Conservation (phyloP, 1,140 invertebrate genomes). For the Achroia grisella region DNA sequence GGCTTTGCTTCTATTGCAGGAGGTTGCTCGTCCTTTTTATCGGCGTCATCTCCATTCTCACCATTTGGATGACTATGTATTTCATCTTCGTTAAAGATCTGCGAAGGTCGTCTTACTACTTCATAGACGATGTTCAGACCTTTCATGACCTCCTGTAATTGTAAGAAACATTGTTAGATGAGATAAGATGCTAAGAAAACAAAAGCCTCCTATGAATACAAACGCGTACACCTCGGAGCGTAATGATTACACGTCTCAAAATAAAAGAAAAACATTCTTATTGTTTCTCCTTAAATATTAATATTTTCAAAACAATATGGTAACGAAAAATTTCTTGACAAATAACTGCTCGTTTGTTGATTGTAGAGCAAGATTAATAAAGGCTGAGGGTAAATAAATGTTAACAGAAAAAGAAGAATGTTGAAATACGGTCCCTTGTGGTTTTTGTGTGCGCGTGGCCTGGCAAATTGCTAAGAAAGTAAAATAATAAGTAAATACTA, state of each 20-base stretch:
- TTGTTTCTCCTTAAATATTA: conserved; percentile 26
- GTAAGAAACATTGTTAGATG: conserved; percentile 12
- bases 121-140: conserved; percentile 87
- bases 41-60: no score
- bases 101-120: conserved; percentile 82
- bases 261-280: conserved; percentile 24
- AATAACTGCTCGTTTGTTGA: neutral
- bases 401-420: no score
- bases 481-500: no score
- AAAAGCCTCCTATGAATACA: conserved; percentile 18
- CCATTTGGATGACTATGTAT: no score
- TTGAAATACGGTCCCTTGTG: no score
- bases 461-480: no score
- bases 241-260: conserved; percentile 45
- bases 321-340: neutral
- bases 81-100: conserved; percentile 75
- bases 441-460: no score
- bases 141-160: conserved; percentile 84
- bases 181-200: conserved; percentile 5
- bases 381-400: no score
- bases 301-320: conserved; percentile 5
- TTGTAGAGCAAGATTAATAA: no score
- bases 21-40: conserved; percentile 19
- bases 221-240: conserved; percentile 21
- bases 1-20: conserved; percentile 39